These are phyloP conservation scores for Chrysochloris asiatica DNA, from an alignment of 2,113 vertebrate species.

Conservation along the genomic window DNA sequence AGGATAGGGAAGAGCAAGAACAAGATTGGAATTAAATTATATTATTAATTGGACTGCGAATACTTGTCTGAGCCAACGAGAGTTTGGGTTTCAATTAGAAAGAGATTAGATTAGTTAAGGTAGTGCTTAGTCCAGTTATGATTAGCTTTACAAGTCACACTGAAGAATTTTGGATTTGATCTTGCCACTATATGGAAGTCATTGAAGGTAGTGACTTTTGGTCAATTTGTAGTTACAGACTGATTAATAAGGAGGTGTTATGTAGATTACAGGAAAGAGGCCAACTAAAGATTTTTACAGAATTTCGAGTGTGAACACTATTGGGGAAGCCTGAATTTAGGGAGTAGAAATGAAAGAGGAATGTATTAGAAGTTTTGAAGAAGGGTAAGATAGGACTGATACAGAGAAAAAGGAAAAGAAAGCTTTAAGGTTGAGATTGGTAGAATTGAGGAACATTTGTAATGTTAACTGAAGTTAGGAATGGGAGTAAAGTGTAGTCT, in stretches of 20 bases:
- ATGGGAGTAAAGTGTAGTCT: not conserved
- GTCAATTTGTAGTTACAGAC: conserved; percentile 16
- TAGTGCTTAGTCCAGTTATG: not conserved
- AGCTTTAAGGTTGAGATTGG: not conserved
- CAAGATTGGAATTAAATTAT: conserved; percentile 32
- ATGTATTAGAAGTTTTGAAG: conserved; percentile 24
- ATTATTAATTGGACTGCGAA: not conserved
- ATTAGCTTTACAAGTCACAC: conserved; percentile 17
- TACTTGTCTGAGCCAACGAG: not conserved
- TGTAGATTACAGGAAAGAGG: not conserved
- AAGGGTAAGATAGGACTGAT: not conserved
- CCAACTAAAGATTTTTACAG: conserved; percentile 23
- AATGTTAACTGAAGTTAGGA: conserved; percentile 30
- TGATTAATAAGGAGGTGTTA: conserved; percentile 15
- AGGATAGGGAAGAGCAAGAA: not conserved
- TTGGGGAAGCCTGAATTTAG: not conserved
- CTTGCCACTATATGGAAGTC: conserved; percentile 14
- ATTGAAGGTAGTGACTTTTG: conserved; percentile 40
- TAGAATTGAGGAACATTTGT: not conserved
- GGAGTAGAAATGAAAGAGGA: not conserved
- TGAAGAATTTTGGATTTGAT: conserved; percentile 46
- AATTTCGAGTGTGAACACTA: not conserved
- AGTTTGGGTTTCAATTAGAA: conserved; percentile 28
- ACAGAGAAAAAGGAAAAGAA: not conserved
- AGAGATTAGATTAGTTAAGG: conserved; percentile 41